phyloP scores from a whole-genome alignment of 2,797 vertebrate genomes.

The Falco columbarius region DNA sequence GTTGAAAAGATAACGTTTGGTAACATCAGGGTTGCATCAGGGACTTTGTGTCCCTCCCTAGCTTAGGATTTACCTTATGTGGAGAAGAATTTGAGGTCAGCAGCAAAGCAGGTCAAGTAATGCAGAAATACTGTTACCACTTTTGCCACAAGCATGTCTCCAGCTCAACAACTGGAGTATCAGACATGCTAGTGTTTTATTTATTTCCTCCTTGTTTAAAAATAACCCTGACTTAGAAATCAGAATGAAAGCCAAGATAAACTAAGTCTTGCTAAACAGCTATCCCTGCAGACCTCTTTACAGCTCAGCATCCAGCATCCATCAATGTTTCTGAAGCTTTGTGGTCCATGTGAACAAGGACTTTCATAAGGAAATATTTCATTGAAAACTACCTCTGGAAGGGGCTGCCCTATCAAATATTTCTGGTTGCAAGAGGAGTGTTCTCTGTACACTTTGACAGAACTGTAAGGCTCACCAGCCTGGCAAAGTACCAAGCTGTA shows the following conservation, averaged over 20 bases:
- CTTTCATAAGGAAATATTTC: not conserved
- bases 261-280: not conserved
- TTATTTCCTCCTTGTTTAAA: not conserved
- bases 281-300: not conserved
- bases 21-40: not conserved
- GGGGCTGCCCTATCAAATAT: not conserved
- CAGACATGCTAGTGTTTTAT: not conserved
- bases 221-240: not conserved
- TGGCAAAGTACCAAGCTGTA: not conserved
- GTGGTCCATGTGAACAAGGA: not conserved
- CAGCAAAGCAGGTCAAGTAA: not conserved
- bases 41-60: not conserved
- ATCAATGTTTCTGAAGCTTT: not conserved
- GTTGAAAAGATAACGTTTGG: not conserved
- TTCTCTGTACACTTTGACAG: not conserved
- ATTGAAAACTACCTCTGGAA: not conserved
- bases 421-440: not conserved
- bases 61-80: not conserved
- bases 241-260: not conserved
- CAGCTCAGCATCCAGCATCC: not conserved
- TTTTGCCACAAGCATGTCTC: not conserved
- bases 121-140: not conserved
- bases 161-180: not conserved
- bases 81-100: not conserved
- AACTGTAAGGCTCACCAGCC: not conserved